Base-by-base conservation (phyloP, 2,888 invertebrate genomes). In the Cephus pulcher region DNA sequence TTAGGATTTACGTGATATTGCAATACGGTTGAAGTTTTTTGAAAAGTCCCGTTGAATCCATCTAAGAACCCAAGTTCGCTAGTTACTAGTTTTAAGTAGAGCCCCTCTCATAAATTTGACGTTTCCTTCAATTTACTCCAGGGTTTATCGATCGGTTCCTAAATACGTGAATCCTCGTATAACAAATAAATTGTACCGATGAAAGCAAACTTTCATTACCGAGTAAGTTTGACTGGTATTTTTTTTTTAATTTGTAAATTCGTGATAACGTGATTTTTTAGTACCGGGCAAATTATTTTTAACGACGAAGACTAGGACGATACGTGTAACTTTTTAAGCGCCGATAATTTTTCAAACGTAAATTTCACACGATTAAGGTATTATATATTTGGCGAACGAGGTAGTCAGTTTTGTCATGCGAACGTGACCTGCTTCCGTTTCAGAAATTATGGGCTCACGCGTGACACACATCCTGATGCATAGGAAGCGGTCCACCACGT, bases 391-490 rank as follows among this genome's bases (percentile, higher is more conserved):
- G 83, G 56, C 23, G 1, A 56, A 56, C 56, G 56, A 56, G 56
- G 70, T 78, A 78, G 79, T 80, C 78, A 74, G 82, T 83, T 83
- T 85, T 81, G 81, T 82, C 84, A 76, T 73, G 34, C 79, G 82
- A 84, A 84, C 83, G 85, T 83, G 84, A 85, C 86, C 83, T 82
- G 83, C 78, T 83, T 81, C 82, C 82, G 73, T 76, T 80, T 81
- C 82, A 84, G 83, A 84, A 87, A 86, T 87, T 86, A 87, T 86
- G 83, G 80, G 75, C 75, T 56, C 83, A 83, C 82, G 80, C 84
- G 86, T 85, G 84, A 86, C 83, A 82, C 80, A 83, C 85, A 85
- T 86, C 81, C 83, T 81, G 69, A 71, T 76, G 23, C 35, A 37
- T 11, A 35, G 6, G 30, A 30, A 35, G 12, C 23, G 34, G 34